These are phyloP conservation scores for Bombus pascuorum DNA, from an alignment of 1,140 invertebrate genomes.

Conservation along the genomic window DNA sequence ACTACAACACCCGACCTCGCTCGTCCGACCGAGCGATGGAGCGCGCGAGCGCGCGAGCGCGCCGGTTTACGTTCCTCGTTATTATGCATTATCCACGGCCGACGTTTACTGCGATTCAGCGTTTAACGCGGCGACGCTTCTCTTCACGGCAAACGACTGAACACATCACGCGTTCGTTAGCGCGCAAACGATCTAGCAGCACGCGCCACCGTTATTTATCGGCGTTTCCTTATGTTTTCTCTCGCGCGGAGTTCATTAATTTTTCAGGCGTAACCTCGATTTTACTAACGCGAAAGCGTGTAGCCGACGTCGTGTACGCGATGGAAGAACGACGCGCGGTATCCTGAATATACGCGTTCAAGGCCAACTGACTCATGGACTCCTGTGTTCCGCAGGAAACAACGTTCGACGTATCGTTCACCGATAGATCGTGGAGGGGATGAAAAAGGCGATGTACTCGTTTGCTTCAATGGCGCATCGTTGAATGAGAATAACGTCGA, in stretches of 20 bases:
- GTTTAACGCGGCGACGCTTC: constrained; percentile 25
- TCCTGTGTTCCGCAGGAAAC: constrained; percentile 69
- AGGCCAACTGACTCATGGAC: constrained; percentile 73
- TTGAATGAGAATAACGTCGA: constrained; percentile 30
- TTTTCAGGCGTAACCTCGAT: constrained; percentile 38
- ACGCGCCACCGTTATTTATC: not conserved
- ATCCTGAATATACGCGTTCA: constrained; percentile 69
- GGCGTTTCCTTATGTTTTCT: not conserved
- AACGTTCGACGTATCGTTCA: constrained; percentile 58
- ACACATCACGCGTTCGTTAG: constrained; percentile 8
- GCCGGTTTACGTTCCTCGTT: constrained; percentile 6
- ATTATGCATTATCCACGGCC: constrained; percentile 12
- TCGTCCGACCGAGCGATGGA: not conserved
- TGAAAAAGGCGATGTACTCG: constrained; percentile 4
- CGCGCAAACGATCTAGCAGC: constrained; percentile 1
- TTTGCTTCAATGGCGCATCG: constrained; percentile 21
- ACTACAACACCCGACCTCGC: not conserved
- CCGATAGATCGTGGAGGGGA: constrained; percentile 27
- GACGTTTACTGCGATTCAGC: constrained; percentile 2
- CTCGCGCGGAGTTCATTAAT: constrained; percentile 12
- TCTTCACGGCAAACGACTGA: not conserved
- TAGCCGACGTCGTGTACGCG: not conserved
- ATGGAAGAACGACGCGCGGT: constrained; percentile 16
- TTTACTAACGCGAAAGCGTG: constrained; percentile 21
- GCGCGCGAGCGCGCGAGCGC: too few relatives aligned